Percentiles rank a stretch among this genome's conserved stretches.
Conservation (phyloP, 2,888 invertebrate species). For the Helobdella robusta region DNA sequence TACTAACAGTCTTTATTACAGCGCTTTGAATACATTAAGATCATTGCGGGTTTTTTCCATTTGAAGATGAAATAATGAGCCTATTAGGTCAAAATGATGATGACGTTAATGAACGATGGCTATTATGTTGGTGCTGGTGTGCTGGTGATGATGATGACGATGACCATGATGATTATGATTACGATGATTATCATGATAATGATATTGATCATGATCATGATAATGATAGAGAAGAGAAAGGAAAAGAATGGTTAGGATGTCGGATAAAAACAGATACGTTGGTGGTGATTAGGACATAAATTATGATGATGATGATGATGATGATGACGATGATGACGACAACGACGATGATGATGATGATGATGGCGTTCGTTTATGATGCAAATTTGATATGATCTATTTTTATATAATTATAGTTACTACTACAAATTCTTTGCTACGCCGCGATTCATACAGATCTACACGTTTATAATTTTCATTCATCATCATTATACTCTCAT, state of each 20-base stretch:
- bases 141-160: conserved; percentile 20
- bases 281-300: conserved; percentile 16
- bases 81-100: neutral
- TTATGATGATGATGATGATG: conserved; percentile 26
- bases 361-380: no score
- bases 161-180: conserved; percentile 22
- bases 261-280: conserved; percentile 22
- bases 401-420: no score
- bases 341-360: conserved; percentile 14
- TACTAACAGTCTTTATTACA: no score
- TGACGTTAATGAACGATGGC: neutral
- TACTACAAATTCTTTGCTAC: no score
- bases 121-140: conserved; percentile 1
- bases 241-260: conserved; percentile 11
- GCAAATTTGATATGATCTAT: no score
- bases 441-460: no score
- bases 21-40: no score
- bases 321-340: conserved; percentile 15
- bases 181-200: conserved; percentile 20
- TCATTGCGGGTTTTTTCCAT: no score
- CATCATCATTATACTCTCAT: no score
- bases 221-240: conserved; percentile 23
- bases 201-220: conserved; percentile 24
- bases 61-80: no score
- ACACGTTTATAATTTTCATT: no score